Conservation (phyloP, 2,113 vertebrate genomes). For the Nothocercus julius region DNA sequence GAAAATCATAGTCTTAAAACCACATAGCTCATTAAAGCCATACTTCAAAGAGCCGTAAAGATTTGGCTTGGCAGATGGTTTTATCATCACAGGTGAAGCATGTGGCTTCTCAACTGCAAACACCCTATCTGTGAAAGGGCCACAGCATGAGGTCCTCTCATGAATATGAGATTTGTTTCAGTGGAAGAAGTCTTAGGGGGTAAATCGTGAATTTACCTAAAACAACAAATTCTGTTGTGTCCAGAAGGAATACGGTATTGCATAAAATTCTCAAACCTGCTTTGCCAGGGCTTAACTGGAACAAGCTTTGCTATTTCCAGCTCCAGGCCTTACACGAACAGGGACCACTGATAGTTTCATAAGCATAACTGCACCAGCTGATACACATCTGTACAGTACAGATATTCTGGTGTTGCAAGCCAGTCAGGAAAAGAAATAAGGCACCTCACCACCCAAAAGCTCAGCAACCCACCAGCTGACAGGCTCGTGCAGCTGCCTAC, state of each 20-base stretch:
- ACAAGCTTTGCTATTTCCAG: background rate
- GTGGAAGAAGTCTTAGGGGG: background rate
- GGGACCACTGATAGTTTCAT: background rate
- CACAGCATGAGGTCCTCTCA: background rate
- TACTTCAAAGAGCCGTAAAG: background rate
- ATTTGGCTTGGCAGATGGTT: background rate
- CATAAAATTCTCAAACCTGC: background rate
- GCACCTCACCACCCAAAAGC: background rate
- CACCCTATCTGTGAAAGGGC: background rate
- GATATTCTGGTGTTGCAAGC: background rate
- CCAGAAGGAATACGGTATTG: background rate
- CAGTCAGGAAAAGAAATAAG: background rate
- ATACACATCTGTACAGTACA: background rate
- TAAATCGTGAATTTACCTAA: background rate
- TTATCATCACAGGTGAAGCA: background rate
- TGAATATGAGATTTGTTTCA: background rate
- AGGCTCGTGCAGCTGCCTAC: rapidly evolving
- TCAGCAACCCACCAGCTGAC: background rate
- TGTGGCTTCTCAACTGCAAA: rapidly evolving
- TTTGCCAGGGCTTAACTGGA: background rate
- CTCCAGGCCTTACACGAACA: background rate
- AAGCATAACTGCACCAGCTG: background rate
- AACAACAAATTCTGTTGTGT: background rate
- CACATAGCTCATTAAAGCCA: background rate
- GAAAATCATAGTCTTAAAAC: background rate